Conservation (phyloP, 2,797 vertebrate genomes). For the Gymnodraco acuticeps region DNA sequence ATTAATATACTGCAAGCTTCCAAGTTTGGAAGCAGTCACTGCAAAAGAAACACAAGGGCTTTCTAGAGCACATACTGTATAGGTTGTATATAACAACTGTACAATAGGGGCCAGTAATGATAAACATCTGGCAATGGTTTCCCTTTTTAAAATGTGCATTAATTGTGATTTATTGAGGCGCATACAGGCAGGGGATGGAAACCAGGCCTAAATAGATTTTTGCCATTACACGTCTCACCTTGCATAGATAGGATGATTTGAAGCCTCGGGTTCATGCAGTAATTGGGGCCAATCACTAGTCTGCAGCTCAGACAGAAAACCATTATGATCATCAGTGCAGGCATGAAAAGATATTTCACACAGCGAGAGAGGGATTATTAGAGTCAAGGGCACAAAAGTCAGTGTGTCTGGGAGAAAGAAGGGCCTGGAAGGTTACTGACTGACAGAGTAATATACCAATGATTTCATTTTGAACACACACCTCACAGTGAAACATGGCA, state of each 20-base stretch:
- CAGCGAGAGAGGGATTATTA: slow-evolving; percentile 75
- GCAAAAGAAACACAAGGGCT: slow-evolving; percentile 27
- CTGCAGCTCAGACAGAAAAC: slow-evolving; percentile 76
- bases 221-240: slow-evolving; percentile 76
- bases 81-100: slow-evolving; percentile 25
- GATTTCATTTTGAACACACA: slow-evolving; percentile 59
- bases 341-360: slow-evolving; percentile 79
- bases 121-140: slow-evolving; percentile 67
- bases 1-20: slow-evolving; percentile 25
- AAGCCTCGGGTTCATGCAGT: slow-evolving; percentile 76
- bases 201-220: slow-evolving; percentile 72
- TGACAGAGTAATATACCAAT: slow-evolving; percentile 63
- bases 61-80: slow-evolving; percentile 16
- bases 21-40: slow-evolving; percentile 41
- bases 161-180: slow-evolving; percentile 71
- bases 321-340: slow-evolving; percentile 79
- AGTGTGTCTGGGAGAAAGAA: slow-evolving; percentile 67
- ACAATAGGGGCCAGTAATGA: slow-evolving; percentile 55
- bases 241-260: slow-evolving; percentile 79
- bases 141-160: slow-evolving; percentile 67
- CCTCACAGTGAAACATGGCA: slow-evolving; percentile 51
- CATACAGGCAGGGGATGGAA: slow-evolving; percentile 55
- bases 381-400: slow-evolving; percentile 80
- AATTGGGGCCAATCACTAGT: slow-evolving; percentile 81
- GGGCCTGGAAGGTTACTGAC: slow-evolving; percentile 67